Base-by-base conservation (phyloP, 2,113 vertebrate species). In the Limanda limanda region DNA sequence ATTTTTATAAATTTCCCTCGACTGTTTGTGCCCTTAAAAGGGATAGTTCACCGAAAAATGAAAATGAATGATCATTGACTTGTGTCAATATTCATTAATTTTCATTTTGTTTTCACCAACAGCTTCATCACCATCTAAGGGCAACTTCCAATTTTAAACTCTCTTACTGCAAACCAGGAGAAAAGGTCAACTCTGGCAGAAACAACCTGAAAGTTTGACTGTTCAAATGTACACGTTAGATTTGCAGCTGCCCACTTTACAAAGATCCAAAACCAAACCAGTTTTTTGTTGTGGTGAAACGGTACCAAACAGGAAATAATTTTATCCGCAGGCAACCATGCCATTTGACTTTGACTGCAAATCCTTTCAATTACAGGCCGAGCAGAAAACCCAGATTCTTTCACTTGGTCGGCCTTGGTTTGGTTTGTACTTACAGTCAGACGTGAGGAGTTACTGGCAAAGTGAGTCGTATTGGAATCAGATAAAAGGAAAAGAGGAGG, bases 331-430 rank as follows among this genome's bases (percentile, higher is more conserved):
- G 71, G 59, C 56, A 79, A 71, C 74, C 82, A 60, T 59, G 57
- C 78, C 76, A 72, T 84, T 82, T 79, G 68, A 79, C 68, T 76
- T 71, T 65, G 60, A 68, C 74, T 64, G 24, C 45, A 47, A 64
- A 79, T 73, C 70, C 76, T 63, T 76, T 67, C 72, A 92, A 91
- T 91, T 87, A 92, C 78, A 91, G 87, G 27, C 83, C 62, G 55
- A 76, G 74, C 48, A 74, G 71, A 83, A 48, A 86, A 84, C 45
- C 79, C 86, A 79, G 71, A 89, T 61, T 73, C 66, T 76, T 75
- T 76, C 66, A 65, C 35, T 58, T 23, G 37, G 52, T 74, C 37
- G 25, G 57, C 63, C 59, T 80, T 1, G 61, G 23, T 75, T 86
- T 83, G 81, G 69, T 81, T 74, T 76, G 58, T 60, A 75, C 76